Evolutionary conservation across 2,888 invertebrate species (phyloP).

Genomic region (Apamea sordens): DNA sequence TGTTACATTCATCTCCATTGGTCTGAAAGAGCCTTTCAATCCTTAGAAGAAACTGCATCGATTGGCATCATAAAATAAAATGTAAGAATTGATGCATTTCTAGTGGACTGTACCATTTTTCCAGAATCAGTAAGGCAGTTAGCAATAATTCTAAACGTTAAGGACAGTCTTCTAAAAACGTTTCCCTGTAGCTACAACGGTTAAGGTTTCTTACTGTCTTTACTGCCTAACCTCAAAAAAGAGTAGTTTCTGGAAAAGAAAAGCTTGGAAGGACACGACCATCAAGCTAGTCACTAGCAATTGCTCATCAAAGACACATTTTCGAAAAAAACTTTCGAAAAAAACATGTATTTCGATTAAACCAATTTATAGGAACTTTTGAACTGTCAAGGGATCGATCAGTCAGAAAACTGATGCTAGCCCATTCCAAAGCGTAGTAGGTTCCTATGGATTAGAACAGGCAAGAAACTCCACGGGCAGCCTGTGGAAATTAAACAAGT

Average conservation of each 20-base stretch:
- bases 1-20: background rate
- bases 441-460: background rate
- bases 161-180: background rate
- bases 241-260: background rate
- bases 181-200: background rate
- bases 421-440: background rate
- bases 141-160: background rate
- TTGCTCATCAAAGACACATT: background rate
- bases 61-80: background rate
- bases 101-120: background rate
- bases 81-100: background rate
- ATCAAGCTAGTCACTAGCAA: background rate
- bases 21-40: background rate
- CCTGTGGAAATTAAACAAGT: background rate
- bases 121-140: background rate
- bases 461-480: background rate
- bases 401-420: too few relatives aligned
- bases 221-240: background rate
- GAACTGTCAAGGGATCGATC: too few relatives aligned
- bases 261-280: background rate
- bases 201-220: background rate
- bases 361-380: too few relatives aligned
- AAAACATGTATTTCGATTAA: too few relatives aligned
- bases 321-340: too few relatives aligned
- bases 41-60: background rate